These are phyloP conservation scores for Nematostella vectensis DNA, from an alignment of 92 coral and sea anemone genomes.

Conservation along the genomic window DNA sequence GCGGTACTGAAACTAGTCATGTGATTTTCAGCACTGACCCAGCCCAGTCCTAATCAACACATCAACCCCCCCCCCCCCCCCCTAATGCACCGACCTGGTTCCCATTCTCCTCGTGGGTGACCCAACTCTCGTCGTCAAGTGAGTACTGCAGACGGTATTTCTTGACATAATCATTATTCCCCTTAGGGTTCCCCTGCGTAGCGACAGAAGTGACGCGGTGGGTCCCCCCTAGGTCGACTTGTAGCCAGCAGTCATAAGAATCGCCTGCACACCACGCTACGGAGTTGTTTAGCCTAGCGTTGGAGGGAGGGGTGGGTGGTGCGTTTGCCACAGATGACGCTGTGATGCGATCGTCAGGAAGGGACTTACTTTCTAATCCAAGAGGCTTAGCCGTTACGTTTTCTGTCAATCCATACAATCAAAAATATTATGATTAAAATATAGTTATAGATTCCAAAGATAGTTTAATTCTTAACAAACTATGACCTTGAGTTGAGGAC, in stretches of 20 bases:
- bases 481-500: too few relatives aligned
- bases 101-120: slow-evolving; percentile 52
- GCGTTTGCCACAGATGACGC: slow-evolving; percentile 66
- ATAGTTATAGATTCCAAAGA: too few relatives aligned
- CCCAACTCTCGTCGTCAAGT: slow-evolving; percentile 53
- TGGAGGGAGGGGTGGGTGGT: slow-evolving; percentile 52
- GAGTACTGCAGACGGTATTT: slow-evolving; percentile 57
- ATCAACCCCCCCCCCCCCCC: too few relatives aligned
- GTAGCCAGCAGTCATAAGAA: slow-evolving; percentile 40
- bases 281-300: slow-evolving; percentile 50
- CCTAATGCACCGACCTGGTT: slow-evolving; percentile 60
- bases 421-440: too few relatives aligned
- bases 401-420: too few relatives aligned
- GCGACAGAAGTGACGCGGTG: slow-evolving; percentile 70
- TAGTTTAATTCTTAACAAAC: too few relatives aligned
- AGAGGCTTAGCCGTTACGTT: slow-evolving; percentile 44
- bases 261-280: slow-evolving; percentile 65
- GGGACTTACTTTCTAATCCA: slow-evolving; percentile 43
- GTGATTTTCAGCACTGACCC: too few relatives aligned
- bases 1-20: too few relatives aligned
- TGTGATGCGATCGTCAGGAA: slow-evolving; percentile 44
- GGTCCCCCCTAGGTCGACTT: slow-evolving; percentile 59
- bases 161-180: slow-evolving; percentile 70
- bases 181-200: slow-evolving; percentile 76
- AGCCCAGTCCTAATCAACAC: too few relatives aligned